Evolutionary conservation across 2,113 vertebrate species (phyloP).

Genomic region (Ploceus nigricollis): DNA sequence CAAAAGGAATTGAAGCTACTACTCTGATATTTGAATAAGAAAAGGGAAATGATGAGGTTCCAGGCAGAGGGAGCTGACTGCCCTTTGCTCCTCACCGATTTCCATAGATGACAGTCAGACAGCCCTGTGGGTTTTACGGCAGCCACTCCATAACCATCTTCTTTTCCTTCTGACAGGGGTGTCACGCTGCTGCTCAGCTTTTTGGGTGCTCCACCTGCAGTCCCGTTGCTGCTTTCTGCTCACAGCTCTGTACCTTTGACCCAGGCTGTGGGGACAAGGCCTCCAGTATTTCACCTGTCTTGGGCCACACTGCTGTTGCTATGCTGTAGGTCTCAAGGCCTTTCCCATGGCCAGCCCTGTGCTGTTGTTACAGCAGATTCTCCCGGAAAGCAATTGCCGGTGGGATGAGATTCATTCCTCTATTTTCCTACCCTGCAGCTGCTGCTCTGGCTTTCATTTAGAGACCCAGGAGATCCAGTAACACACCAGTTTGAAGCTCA

Average conservation of each 20-base stretch:
- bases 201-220: background rate
- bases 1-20: background rate
- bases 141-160: fast-evolving
- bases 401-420: background rate
- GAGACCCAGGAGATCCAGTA: background rate
- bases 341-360: background rate
- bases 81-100: background rate
- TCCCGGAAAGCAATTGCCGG: fast-evolving
- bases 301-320: background rate
- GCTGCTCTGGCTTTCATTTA: background rate
- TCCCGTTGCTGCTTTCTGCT: background rate
- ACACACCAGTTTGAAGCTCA: fast-evolving
- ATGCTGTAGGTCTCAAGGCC: fast-evolving
- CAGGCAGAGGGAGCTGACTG: background rate
- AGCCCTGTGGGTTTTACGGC: background rate
- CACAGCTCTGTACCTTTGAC: background rate
- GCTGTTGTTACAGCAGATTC: background rate
- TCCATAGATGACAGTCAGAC: background rate
- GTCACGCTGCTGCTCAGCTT: background rate
- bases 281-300: fast-evolving
- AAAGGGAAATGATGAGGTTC: background rate
- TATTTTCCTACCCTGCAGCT: background rate
- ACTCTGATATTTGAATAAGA: background rate
- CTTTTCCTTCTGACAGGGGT: background rate
- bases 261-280: background rate